A percentile compares a stretch with the other conserved stretches of the same genome.
Conservation (phyloP, 2,888 invertebrate genomes). For the Tinea trinotella region DNA sequence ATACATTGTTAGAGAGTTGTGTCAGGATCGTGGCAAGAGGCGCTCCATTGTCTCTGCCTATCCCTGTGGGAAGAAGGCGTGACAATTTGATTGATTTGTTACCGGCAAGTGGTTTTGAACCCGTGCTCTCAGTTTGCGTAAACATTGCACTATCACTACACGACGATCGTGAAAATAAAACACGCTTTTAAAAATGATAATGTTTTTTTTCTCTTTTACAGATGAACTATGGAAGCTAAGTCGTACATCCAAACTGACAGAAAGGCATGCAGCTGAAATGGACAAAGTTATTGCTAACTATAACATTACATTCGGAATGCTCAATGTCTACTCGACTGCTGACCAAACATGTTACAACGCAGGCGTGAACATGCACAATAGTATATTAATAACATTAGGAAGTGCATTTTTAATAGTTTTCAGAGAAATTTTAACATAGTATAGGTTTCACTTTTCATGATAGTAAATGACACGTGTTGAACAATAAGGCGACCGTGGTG, state of each 20-base stretch:
- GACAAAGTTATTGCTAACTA: conserved; percentile 46
- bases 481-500: too few species aligned
- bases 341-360: conserved; percentile 50
- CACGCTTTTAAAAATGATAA: not conserved
- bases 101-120: too few species aligned
- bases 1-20: too few species aligned
- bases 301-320: conserved; percentile 39
- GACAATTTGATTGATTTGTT: too few species aligned
- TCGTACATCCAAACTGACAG: conserved; percentile 48
- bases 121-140: too few species aligned
- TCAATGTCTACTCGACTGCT: conserved; percentile 39
- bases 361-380: conserved; percentile 32
- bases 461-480: too few species aligned
- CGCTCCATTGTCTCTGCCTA: too few species aligned
- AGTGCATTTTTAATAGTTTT: not conserved
- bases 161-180: too few species aligned
- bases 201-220: conserved; percentile 28
- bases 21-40: too few species aligned
- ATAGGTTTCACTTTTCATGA: too few species aligned
- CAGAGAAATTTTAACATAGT: not conserved
- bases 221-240: conserved; percentile 61
- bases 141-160: too few species aligned
- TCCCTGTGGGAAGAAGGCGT: too few species aligned
- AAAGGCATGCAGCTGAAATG: conserved; percentile 43
- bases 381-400: not conserved